These are phyloP conservation scores for Carduelis carduelis DNA, from an alignment of 2,797 vertebrate genomes.

Conservation along the genomic window DNA sequence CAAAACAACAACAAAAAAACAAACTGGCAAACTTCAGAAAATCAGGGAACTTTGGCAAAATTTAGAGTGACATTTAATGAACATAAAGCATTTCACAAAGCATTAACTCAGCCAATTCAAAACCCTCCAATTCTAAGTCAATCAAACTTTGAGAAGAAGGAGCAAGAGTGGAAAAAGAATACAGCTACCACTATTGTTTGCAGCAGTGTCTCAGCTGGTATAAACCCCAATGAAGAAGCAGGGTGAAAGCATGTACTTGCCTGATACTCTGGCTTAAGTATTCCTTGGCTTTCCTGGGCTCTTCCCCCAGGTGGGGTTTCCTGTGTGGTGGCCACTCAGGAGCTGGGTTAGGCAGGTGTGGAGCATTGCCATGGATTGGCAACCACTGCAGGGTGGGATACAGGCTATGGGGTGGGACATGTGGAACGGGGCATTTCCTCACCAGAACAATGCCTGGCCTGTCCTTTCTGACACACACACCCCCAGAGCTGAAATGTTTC, in stretches of 20 bases:
- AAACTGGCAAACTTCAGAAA: neutral
- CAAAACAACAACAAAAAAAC: neutral
- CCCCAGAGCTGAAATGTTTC: accelerated
- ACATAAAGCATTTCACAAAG: neutral
- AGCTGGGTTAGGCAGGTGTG: too few species aligned
- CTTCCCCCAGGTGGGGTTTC: accelerated
- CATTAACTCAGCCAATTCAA: neutral
- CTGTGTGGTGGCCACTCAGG: neutral
- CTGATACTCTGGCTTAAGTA: neutral
- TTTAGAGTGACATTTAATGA: neutral
- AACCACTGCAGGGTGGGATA: accelerated
- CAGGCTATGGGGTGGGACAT: accelerated
- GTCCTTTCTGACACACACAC: too few species aligned
- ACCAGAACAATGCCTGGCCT: neutral
- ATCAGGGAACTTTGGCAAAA: neutral
- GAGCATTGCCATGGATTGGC: accelerated
- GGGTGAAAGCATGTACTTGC: accelerated
- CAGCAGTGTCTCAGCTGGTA: too few species aligned
- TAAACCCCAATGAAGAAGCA: too few species aligned
- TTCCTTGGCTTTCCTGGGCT: accelerated
- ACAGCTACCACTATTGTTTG: neutral
- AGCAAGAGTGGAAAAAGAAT: neutral
- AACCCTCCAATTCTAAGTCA: neutral
- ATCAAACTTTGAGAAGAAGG: neutral
- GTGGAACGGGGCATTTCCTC: accelerated